phyloP scores from a whole-genome alignment of 2,888 invertebrate species.

The Leptarthrus brevirostris region DNA sequence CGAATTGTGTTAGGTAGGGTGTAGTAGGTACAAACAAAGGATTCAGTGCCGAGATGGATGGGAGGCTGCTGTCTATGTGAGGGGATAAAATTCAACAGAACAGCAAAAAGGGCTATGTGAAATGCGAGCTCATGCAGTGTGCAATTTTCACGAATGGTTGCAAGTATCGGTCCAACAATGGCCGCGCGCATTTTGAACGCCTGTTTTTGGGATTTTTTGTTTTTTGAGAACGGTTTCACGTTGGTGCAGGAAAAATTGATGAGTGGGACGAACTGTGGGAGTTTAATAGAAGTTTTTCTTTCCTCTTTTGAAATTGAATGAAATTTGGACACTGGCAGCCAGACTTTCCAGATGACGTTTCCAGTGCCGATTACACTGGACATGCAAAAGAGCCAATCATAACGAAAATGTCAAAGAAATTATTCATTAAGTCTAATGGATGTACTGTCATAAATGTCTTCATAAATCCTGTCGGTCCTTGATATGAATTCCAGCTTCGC shows the following conservation, averaged over 20 bases:
- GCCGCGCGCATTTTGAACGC: slow-evolving; percentile 47
- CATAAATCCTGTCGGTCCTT: slow-evolving; percentile 6
- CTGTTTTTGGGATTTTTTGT: slow-evolving; percentile 31
- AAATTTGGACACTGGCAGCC: slow-evolving; percentile 19
- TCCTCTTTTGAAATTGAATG: not conserved
- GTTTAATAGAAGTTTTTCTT: slow-evolving; percentile 25
- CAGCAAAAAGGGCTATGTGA: slow-evolving; percentile 16
- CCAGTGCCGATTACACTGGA: slow-evolving; percentile 18
- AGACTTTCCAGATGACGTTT: slow-evolving; percentile 22
- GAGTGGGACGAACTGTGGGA: slow-evolving; percentile 50
- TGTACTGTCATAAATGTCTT: slow-evolving; percentile 22
- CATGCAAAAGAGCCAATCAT: slow-evolving; percentile 20
- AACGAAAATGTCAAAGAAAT: slow-evolving; percentile 1
- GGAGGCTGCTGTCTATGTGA: slow-evolving; percentile 37
- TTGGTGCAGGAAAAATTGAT: slow-evolving; percentile 48
- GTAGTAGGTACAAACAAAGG: slow-evolving; percentile 40
- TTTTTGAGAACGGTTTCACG: slow-evolving; percentile 1
- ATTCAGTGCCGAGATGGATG: slow-evolving; percentile 26
- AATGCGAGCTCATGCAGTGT: slow-evolving; percentile 39
- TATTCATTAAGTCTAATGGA: slow-evolving; percentile 29
- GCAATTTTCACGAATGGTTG: slow-evolving; percentile 49
- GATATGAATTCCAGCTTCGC: no score
- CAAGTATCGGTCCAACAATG: slow-evolving; percentile 48
- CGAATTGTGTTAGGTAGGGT: slow-evolving; percentile 28
- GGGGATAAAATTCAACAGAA: slow-evolving; percentile 26